Evolutionary conservation across 2,113 vertebrate genomes (phyloP).

Genomic region (Ardeotis arabs): DNA sequence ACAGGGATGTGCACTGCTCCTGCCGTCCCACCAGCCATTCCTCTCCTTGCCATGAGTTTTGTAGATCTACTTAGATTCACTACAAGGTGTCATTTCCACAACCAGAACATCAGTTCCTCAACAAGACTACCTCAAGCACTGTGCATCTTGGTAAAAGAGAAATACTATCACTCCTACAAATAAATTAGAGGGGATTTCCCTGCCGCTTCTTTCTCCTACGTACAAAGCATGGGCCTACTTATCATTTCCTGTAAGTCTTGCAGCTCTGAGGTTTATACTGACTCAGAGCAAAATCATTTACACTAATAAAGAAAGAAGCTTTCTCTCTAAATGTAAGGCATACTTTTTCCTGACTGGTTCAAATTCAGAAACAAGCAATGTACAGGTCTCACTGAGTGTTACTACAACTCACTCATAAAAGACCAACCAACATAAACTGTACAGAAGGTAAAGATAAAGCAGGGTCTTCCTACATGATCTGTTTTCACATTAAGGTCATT

Average conservation of each 20-base stretch:
- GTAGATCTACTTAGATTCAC: background rate
- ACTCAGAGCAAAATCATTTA: constrained; percentile 1
- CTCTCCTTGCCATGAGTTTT: background rate
- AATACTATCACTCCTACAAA: background rate
- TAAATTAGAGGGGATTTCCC: background rate
- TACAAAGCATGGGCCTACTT: background rate
- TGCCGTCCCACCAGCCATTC: background rate
- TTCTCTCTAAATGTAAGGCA: background rate
- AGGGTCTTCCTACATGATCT: fast-evolving
- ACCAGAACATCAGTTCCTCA: background rate
- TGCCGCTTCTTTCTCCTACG: background rate
- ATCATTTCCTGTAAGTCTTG: constrained; percentile 2
- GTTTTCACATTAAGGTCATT: background rate
- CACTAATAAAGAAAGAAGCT: background rate
- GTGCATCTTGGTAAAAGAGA: background rate
- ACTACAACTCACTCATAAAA: background rate
- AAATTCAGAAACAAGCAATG: background rate
- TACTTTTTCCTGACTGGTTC: background rate
- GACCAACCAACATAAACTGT: background rate
- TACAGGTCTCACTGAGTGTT: background rate
- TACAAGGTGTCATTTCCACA: background rate
- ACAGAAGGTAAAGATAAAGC: background rate
- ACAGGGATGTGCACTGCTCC: background rate
- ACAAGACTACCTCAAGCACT: background rate
- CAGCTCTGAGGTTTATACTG: background rate